Conservation (phyloP, 2,888 invertebrate genomes). For the Phyto melanocephala region DNA sequence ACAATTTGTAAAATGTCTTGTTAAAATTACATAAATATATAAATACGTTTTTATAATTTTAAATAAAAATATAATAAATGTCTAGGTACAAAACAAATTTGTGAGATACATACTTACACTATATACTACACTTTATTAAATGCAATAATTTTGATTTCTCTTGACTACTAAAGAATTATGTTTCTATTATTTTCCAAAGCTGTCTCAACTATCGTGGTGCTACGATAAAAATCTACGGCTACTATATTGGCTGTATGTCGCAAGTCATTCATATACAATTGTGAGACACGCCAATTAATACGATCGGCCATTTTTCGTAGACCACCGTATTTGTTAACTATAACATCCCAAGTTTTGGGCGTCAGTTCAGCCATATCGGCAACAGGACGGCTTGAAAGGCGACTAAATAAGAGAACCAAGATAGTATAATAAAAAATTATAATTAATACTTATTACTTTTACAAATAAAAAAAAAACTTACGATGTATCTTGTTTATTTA, state of each 20-base stretch:
- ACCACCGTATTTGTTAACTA: slow-evolving; percentile 81
- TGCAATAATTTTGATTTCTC: neutral
- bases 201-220: slow-evolving; percentile 81
- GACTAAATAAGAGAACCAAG: slow-evolving; percentile 61
- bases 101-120: no score
- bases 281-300: slow-evolving; percentile 82
- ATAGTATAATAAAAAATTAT: slow-evolving; percentile 65
- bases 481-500: slow-evolving; percentile 73
- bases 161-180: slow-evolving; percentile 66
- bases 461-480: slow-evolving; percentile 68
- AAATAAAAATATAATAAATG: no score
- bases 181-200: slow-evolving; percentile 76
- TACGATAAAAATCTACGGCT: slow-evolving; percentile 83
- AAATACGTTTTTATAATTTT: no score
- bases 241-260: slow-evolving; percentile 81
- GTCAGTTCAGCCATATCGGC: slow-evolving; percentile 86
- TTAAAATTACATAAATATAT: no score
- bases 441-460: no score
- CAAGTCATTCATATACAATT: slow-evolving; percentile 81
- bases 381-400: slow-evolving; percentile 77
- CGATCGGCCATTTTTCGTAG: slow-evolving; percentile 83
- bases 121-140: no score
- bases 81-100: no score
- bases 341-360: slow-evolving; percentile 81
- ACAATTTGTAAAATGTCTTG: no score